These are phyloP conservation scores for Catharus fuscescens DNA, from an alignment of 2,113 vertebrate genomes.

Conservation along the genomic window DNA sequence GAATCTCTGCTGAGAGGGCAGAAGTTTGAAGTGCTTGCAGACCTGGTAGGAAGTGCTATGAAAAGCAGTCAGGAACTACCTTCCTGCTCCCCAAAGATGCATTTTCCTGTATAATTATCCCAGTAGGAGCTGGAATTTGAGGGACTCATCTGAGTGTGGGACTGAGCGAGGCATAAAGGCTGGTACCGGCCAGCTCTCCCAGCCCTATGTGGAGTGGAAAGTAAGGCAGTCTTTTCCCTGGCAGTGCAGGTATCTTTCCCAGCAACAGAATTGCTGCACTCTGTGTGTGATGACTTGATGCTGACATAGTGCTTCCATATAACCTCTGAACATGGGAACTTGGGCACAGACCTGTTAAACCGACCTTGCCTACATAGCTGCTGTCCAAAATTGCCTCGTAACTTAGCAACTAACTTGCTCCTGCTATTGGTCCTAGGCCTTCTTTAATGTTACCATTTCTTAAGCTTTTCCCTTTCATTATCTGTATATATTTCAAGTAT, in stretches of 20 bases:
- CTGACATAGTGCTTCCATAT: neutral
- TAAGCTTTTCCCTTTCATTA: neutral
- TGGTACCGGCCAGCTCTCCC: neutral
- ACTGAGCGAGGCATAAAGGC: neutral
- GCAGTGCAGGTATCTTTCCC: neutral
- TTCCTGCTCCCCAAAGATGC: neutral
- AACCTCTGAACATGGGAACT: neutral
- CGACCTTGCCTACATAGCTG: neutral
- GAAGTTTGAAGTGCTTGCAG: neutral
- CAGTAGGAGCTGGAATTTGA: neutral
- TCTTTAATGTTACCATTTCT: neutral
- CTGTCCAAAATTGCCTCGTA: constrained; percentile 15
- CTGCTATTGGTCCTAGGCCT: neutral
- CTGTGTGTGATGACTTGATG: neutral
- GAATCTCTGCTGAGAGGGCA: neutral
- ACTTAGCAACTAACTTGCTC: constrained; percentile 41
- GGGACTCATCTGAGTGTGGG: neutral
- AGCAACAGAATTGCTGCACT: neutral
- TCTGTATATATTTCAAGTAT: neutral
- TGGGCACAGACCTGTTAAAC: neutral
- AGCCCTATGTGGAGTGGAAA: neutral
- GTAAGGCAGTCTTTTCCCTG: neutral
- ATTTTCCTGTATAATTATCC: neutral
- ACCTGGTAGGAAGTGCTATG: neutral
- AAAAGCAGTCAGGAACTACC: neutral